Conservation (phyloP, 2,113 vertebrate species). For the Anarrhichthys ocellatus region DNA sequence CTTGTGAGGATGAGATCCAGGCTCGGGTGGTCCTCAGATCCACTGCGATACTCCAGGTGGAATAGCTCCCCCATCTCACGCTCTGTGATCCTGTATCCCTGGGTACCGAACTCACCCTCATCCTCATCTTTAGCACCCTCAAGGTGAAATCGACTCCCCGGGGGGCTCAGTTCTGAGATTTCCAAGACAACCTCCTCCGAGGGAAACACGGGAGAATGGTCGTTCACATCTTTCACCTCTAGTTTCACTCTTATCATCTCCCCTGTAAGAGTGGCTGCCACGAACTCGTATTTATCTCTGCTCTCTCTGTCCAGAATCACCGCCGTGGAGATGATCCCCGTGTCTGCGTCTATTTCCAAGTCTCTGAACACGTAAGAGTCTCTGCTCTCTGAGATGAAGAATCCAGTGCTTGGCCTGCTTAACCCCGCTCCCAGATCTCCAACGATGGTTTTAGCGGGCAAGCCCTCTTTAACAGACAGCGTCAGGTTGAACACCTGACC, state of each 20-base stretch:
- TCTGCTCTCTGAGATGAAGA: constrained; percentile 90
- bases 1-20: constrained; percentile 86
- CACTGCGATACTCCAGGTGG: constrained; percentile 69
- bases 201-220: constrained; percentile 88
- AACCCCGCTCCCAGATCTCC: constrained; percentile 88
- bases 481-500: constrained; percentile 88
- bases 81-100: constrained; percentile 86
- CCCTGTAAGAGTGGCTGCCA: constrained; percentile 88
- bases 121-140: constrained; percentile 88
- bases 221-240: constrained; percentile 89
- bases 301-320: constrained; percentile 89
- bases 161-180: constrained; percentile 88
- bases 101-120: constrained; percentile 84
- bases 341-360: constrained; percentile 89
- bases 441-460: constrained; percentile 88
- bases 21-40: constrained; percentile 48
- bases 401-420: constrained; percentile 82
- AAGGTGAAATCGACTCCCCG: constrained; percentile 86
- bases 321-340: constrained; percentile 91
- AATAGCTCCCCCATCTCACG: constrained; percentile 67
- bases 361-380: constrained; percentile 91
- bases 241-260: constrained; percentile 90
- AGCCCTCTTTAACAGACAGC: constrained; percentile 88
- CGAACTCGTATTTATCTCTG: constrained; percentile 89
- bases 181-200: constrained; percentile 78